phyloP scores from a whole-genome alignment of 2,113 vertebrate species.

The Gallinago media region DNA sequence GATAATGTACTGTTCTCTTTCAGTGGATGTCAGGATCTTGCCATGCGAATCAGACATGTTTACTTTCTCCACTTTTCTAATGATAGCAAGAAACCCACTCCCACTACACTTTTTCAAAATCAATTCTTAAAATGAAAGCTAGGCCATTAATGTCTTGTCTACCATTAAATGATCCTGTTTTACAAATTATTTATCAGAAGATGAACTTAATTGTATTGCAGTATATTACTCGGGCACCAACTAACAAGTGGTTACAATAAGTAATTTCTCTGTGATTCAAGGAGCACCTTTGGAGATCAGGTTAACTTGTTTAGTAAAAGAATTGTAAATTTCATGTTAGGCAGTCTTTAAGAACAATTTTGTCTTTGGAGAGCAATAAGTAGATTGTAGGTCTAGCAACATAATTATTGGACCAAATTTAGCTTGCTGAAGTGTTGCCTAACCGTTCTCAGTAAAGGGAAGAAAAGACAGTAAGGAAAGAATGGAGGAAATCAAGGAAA shows the following conservation, averaged over 20 bases:
- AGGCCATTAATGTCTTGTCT: neutral
- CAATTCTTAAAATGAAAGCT: neutral
- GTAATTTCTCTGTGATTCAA: neutral
- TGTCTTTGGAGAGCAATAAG: neutral
- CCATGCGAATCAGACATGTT: neutral
- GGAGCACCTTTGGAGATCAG: neutral
- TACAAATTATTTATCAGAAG: neutral
- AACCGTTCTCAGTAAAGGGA: neutral
- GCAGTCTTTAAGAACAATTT: neutral
- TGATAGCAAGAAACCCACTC: neutral
- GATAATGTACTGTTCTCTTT: neutral
- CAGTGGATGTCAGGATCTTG: neutral
- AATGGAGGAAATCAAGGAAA: neutral
- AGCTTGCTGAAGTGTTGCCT: neutral
- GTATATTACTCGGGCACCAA: accelerated
- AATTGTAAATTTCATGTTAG: neutral
- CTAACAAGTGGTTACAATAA: neutral
- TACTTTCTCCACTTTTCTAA: neutral
- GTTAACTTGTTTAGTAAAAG: neutral
- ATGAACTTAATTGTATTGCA: neutral
- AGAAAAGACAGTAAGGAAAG: neutral
- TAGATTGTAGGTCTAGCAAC: neutral
- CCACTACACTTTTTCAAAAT: neutral
- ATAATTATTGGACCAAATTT: neutral
- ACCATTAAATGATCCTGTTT: neutral